Evolutionary conservation across 2,797 vertebrate genomes (phyloP).

Genomic region (Gymnothorax javanicus): DNA sequence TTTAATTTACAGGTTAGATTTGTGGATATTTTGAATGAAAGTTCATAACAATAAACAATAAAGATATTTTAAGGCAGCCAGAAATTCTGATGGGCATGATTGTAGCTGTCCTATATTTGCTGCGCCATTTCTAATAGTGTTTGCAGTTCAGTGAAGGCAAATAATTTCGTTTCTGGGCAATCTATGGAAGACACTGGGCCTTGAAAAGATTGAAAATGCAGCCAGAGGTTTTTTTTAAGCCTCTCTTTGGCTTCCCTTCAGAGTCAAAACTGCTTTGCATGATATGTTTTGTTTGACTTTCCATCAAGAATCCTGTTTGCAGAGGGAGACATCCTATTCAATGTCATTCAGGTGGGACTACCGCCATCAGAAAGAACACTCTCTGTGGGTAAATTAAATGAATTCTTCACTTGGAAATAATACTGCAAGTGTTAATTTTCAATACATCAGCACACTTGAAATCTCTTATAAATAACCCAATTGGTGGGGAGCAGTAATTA

Average conservation of each 20-base stretch:
- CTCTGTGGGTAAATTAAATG: slow-evolving; percentile 4
- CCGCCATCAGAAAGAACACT: background rate
- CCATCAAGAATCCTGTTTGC: slow-evolving; percentile 54
- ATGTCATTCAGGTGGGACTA: background rate
- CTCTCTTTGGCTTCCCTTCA: slow-evolving; percentile 3
- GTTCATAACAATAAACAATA: no score
- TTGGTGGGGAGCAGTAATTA: background rate
- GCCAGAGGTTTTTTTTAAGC: background rate
- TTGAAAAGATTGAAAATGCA: background rate
- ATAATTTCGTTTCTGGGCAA: background rate
- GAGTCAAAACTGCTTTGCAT: slow-evolving; percentile 27
- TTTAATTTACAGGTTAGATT: no score
- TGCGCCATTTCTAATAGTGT: background rate
- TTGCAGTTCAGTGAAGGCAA: background rate
- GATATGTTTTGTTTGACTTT: slow-evolving; percentile 53
- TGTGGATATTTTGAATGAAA: no score
- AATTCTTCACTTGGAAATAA: background rate
- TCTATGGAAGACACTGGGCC: background rate
- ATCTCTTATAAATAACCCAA: slow-evolving; percentile 11
- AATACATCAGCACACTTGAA: slow-evolving; percentile 15
- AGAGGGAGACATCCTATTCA: slow-evolving; percentile 49
- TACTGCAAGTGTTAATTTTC: background rate
- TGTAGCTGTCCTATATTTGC: background rate
- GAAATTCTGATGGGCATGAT: no score
- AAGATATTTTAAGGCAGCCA: no score